Evolutionary conservation across 2,797 vertebrate species (phyloP), one percentile per base, ranked within the genome.

Genomic region (Hipposideros larvatus): DNA sequence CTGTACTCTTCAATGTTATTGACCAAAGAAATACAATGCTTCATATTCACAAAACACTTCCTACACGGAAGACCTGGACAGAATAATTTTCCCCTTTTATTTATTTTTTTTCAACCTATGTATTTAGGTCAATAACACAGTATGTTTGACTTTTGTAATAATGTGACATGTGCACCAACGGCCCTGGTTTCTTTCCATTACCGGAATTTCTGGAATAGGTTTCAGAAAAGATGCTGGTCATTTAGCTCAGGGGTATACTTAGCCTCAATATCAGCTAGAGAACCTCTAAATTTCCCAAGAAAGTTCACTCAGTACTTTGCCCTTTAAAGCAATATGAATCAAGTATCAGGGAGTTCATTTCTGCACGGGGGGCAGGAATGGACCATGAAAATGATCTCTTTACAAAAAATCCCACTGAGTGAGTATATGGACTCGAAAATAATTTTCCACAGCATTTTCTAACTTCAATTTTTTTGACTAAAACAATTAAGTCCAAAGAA

Each of bases 391-490:
- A 89, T 43, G 28, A 87, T n/a, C 46, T 77, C 90, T 91, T 92
- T 31, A 77, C 14, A 92, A 89, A 91, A 43, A 43, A 75, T 46
- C 48, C 61, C 79, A 83, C 78, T 73, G 75, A 84, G 94, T 75
- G 79, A 96, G 79, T 84, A 91, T 4, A 53, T n/a, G 21, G 53
- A 73, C 75, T 93, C 16, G 11, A 91, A 96, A 97, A 82, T 48
- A 86, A 89, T 94, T 91, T 85, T 55, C 89, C 66, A 91, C 8
- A 89, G 59, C 7, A 95, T 37, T 84, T 95, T 95, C 83, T 65
- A 96, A 86, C 71, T 94, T 96, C n/a, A 90, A 57, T 91, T 91
- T 91, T 24, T 94, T 75, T 95, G 46, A 96, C 57, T 83, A 53
- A 93, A 78, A 93, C 41, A 82, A 51, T 37, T 26, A 57, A 55